phyloP scores from a whole-genome alignment of 2,113 vertebrate species.

The Chunga burmeisteri region DNA sequence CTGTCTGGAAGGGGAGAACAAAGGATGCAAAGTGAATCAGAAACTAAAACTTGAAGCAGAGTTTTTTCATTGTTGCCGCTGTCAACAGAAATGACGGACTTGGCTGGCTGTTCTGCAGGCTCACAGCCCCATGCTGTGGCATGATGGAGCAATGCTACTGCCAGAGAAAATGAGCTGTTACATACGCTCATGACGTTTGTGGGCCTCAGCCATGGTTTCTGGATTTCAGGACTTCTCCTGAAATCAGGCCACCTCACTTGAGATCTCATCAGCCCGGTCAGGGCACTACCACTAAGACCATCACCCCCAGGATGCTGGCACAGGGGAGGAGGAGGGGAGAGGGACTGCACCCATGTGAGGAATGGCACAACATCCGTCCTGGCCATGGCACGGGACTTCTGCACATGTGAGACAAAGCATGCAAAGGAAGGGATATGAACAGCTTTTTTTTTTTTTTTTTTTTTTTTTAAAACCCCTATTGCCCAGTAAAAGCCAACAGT shows the following conservation, averaged over 20 bases:
- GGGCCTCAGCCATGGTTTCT: background rate
- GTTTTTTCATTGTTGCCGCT: background rate
- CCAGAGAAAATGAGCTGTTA: background rate
- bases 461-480: background rate
- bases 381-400: background rate
- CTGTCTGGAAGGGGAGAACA: conserved; percentile 57
- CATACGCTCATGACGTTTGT: fast-evolving
- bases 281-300: background rate
- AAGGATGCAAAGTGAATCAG: background rate
- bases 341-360: background rate
- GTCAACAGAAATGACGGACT: background rate
- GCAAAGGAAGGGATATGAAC: background rate
- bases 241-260: background rate
- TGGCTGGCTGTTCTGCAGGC: background rate
- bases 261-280: background rate
- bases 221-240: background rate
- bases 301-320: background rate
- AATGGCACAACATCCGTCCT: fast-evolving
- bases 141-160: background rate
- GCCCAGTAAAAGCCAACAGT: background rate
- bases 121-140: conserved; percentile 53
- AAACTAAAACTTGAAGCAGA: background rate
- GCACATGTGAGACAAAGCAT: fast-evolving
- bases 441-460: no score
- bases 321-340: background rate